Evolutionary conservation across 2,797 vertebrate species (phyloP), one percentile per base, ranked within the genome.

Genomic region (Discoglossus pictus): DNA sequence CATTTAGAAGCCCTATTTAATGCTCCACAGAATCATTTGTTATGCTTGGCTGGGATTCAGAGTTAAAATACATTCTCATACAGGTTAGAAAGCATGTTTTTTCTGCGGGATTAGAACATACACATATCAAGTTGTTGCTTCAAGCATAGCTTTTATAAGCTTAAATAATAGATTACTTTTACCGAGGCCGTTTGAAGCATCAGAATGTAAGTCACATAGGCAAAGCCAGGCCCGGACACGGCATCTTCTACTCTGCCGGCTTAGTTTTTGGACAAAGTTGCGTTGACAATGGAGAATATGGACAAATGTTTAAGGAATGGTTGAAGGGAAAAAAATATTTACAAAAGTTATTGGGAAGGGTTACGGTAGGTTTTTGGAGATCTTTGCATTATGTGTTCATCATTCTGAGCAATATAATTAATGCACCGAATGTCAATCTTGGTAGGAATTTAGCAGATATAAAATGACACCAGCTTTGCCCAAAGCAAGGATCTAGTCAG

Each of bases 101-200:
- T 70, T 21, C 38, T 67, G 27, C 61, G 11, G 7, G 74, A 81
- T 81, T 81, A 83, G 76, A 81, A 84, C 75, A 68, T 74, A 73
- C 53, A 70, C 54, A 54, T 75, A 42, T 76, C 39, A 18, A 59
- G 21, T 23, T 35, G 27, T 15, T 52, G 25, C 46, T 61, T 13
- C 17, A 34, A 38, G 34, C 23, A 15, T 35, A 40, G 54, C 42
- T 59, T 53, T 68, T 34, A 50, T 40, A 61, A 23, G 25, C 47
- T 18, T 61, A 6, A 68, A 46, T 15, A 61, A 61, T 36, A 61
- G 48, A 47, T 61, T 61, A 47, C 20, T 54, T 53, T 46, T 40
- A 36, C 27, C 36, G 27, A 47, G 21, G 4, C 47, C 38, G 34
- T 52, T 21, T 31, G 16, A 61, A 17, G 27, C 38, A 60, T 16